Base-by-base conservation (phyloP, 2,797 vertebrate species). In the Mastacembelus armatus region DNA sequence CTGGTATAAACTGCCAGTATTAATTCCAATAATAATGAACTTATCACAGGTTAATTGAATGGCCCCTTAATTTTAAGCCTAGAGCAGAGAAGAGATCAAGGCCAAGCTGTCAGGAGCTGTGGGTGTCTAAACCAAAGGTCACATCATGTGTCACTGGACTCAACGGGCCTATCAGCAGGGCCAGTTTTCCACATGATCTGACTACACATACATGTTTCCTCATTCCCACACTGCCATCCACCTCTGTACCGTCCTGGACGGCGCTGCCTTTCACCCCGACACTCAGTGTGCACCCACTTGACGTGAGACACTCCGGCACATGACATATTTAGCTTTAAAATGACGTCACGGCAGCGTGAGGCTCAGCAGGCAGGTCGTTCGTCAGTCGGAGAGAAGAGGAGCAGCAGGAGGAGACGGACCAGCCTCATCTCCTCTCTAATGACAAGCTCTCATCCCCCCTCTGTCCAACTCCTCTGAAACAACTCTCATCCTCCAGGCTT, bases 321-420 rank as follows among this genome's bases (percentile, higher is more conserved):
- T 86, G 86, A 83, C 88, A 91, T 88, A 81, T 91, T 88, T 78
- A 83, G 88, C 86, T 92, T 91, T 91, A 86, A 91, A 90, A 75
- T 94, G 91, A 95, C 93, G 93, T 94, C 93, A 94, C 89, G 72
- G 73, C 72, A 52, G 81, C 77, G 91, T 83, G 81, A 89, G 67
- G 70, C 81, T 86, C 80, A 74, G 84, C 89, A 56, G 85, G 90
- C 89, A 92, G 90, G 87, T 91, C 88, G 91, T 75, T 90, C 86
- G 91, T 93, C 91, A 91, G 90, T 85, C 74, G 78, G 86, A 79
- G 74, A 86, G 86, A 87, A 77, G 79, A 82, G 70, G 64, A 89
- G 87, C 80, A 75, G 86, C 83, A 80, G 81, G 72, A 79, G 82
- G 81, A 88, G 89, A 84, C 81, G 74, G 76, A 85, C 6, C 72